Conservation (phyloP, 2,797 vertebrate species). For the Coranthus polyacanthus region DNA sequence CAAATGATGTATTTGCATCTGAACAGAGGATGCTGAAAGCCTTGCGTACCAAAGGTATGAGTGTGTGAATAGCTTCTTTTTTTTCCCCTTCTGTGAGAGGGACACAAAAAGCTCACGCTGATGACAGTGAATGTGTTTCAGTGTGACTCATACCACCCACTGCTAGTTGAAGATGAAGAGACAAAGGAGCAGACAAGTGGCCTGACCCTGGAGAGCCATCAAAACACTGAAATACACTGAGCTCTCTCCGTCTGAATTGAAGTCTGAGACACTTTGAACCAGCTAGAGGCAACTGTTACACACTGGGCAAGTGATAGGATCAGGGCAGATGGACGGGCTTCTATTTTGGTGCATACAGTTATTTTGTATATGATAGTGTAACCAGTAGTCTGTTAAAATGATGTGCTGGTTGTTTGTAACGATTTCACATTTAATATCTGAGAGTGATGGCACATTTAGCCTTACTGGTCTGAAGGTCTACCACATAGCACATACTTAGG, state of each 20-base stretch:
- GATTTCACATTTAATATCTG: neutral
- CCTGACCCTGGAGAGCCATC: conserved; percentile 63
- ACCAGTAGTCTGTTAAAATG: no score
- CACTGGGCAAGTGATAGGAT: conserved; percentile 33
- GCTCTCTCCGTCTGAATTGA: conserved; percentile 40
- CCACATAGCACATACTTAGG: no score
- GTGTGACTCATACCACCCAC: conserved; percentile 67
- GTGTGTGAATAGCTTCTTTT: conserved; percentile 3
- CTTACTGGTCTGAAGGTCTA: no score
- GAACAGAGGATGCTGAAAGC: conserved; percentile 26
- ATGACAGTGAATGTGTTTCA: conserved; percentile 46
- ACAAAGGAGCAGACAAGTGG: conserved; percentile 63
- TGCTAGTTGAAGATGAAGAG: conserved; percentile 53
- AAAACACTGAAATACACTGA: conserved; percentile 54
- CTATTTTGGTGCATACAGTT: conserved; percentile 15
- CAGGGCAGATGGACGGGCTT: conserved; percentile 37
- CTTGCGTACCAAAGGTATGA: conserved; percentile 14
- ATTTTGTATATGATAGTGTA: conserved; percentile 13
- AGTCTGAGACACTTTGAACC: conserved; percentile 49
- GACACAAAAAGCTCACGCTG: conserved; percentile 24
- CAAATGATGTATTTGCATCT: conserved; percentile 43
- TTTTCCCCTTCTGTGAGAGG: conserved; percentile 6
- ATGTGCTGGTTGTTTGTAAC: no score
- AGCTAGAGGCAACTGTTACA: conserved; percentile 42
- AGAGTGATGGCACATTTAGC: no score